Base-by-base conservation (phyloP, 2,888 invertebrate species). In the Anoplius nigerrimus region DNA sequence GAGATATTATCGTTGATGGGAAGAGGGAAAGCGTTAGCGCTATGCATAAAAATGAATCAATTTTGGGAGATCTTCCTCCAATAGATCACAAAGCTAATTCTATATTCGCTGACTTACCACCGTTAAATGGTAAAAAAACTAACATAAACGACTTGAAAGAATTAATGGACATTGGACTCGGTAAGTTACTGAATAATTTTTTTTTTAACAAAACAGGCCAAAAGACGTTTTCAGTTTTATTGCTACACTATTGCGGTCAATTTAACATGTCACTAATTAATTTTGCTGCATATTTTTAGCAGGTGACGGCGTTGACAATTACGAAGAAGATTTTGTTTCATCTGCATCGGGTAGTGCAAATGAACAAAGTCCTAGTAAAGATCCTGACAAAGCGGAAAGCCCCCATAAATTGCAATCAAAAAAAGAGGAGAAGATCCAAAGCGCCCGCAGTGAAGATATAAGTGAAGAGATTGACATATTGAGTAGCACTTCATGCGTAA, bases 81-180 rank as follows among this genome's bases (percentile, higher is more conserved):
- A 63, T 87, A 59, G 76, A 82, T 66, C 75, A 85, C 55, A 85
- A 84, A 64, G 75, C 79, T 62, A 85, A 84, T 79, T 86, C 88
- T 64, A 84, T 86, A 80, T 86, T 88, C 69, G 74, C 82, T 42
- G 87, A 89, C 78, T 76, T 89, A 52, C 87, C 88, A n/a, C 86
- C 88, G 13, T 70, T 89, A 34, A 88, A 87, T 76, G 86, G 87
- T 45, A 87, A 87, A 75, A 88, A 86, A 66, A 77, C 87, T 48
- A 86, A 87, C 70, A 86, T 88, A 59, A 87, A 86, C 71, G 88
- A 88, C 70, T 71, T 89, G 21, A 88, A 88, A 65, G 85, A 87
- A 76, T 75, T 88, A 24, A 86, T 89, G 83, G 83, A 87, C 65
- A 84, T 86, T 61, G 82, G 84, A 21, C 76, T 86, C 43, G 86